phyloP scores from a whole-genome alignment of 2,888 invertebrate genomes.

The Lochmaea capreae region DNA sequence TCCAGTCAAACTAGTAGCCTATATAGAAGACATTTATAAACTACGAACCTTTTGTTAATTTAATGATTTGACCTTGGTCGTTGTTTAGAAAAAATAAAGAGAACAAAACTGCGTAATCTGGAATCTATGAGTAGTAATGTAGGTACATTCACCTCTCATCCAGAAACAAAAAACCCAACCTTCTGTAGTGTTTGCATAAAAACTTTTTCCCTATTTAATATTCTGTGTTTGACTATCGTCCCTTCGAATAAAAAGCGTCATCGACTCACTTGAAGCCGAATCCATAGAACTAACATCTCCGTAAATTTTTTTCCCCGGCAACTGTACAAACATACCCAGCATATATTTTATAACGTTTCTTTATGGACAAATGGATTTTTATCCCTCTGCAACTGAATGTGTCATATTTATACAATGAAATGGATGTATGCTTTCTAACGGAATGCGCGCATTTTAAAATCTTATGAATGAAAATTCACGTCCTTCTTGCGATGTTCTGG shows the following conservation, averaged over 20 bases:
- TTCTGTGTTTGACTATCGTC: slow-evolving; percentile 6
- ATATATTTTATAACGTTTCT: slow-evolving; percentile 41
- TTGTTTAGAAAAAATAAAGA: no score
- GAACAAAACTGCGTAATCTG: no score
- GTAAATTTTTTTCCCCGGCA: slow-evolving; percentile 40
- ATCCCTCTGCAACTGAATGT: slow-evolving; percentile 40
- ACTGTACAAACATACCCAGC: slow-evolving; percentile 37
- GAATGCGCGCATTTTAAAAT: slow-evolving; percentile 22
- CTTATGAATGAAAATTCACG: slow-evolving; percentile 17
- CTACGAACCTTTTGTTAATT: no score
- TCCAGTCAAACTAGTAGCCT: no score
- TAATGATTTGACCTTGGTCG: no score
- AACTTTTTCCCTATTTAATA: background rate
- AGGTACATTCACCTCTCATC: background rate
- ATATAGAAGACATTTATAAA: no score
- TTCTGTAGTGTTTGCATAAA: background rate
- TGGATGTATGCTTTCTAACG: slow-evolving; percentile 26
- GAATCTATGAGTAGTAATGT: no score
- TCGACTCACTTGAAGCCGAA: slow-evolving; percentile 23
- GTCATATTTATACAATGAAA: slow-evolving; percentile 41
- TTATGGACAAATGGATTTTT: slow-evolving; percentile 39
- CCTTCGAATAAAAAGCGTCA: slow-evolving; percentile 13
- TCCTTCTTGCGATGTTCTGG: slow-evolving; percentile 5
- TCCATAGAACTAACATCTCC: slow-evolving; percentile 37
- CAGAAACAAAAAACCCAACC: background rate